Base-by-base conservation (phyloP, 2,113 vertebrate species). In the Puntigrus tetrazona region DNA sequence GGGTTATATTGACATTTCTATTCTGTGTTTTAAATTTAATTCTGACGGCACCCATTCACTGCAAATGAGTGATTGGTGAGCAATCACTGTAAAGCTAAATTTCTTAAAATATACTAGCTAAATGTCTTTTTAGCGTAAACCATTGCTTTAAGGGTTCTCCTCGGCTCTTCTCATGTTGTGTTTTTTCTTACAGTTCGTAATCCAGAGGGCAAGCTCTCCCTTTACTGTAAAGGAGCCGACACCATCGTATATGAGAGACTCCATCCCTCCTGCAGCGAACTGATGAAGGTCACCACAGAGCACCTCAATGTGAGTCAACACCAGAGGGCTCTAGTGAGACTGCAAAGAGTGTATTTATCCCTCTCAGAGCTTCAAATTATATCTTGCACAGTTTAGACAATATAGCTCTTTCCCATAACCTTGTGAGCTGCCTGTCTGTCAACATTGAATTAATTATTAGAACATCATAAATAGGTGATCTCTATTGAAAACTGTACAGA, bases 211-310 rank as follows among this genome's bases (percentile, higher is more conserved):
- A 94, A 92, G 52, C 84, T 98, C 82, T 92, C 93, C 20, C 92
- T 99, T 36, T 97, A 96, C 92, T 99, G 98, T 93, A 99, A 99
- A 89, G 98, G 98, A 1, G 98, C 98, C 0, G 98, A 99, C 93
- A 98, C 97, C 1, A 95, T 98, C 85, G 88, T 99, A 85, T 97
- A 94, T 38, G 93, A 97, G 83, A 94, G 95, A 84, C 95, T 99
- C 63, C 91, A 97, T 78, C 89, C 89, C 11, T 97, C 96, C 88
- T 97, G 95, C 57, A 91, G 52, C 7, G 89, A 93, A 73, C 93
- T 98, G 78, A 94, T 92, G 93, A 95, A 96, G 0, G 89, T 95
- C 89, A 98, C 98, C 20, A 97, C 95, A 4, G 95, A 96, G n/a
- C 97, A 99, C 81, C 94, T 99, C 25, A 97, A 98, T 38, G 98